Conservation (phyloP, 2,797 vertebrate species). For the Adelosebastes latens region DNA sequence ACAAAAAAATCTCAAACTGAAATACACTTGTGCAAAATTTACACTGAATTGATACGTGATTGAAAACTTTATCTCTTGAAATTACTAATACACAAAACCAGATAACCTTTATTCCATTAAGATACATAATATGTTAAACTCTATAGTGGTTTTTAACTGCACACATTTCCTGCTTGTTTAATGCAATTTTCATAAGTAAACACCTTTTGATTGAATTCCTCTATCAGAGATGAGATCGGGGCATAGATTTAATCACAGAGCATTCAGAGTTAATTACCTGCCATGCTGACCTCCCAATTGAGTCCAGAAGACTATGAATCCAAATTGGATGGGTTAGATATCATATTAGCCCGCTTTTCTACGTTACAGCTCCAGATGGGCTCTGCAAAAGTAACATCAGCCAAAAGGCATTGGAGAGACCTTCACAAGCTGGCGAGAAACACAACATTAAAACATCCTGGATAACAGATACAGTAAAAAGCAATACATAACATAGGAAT, state of each 20-base stretch:
- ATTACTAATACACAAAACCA: background rate
- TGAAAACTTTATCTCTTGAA: background rate
- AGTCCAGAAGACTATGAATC: conserved; percentile 55
- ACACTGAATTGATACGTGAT: background rate
- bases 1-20: background rate
- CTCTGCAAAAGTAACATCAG: conserved; percentile 3
- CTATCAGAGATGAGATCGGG: conserved; percentile 61
- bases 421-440: conserved; percentile 11
- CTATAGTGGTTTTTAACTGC: background rate
- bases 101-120: background rate
- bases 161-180: conserved; percentile 36
- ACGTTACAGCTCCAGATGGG: conserved; percentile 51
- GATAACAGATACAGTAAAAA: background rate
- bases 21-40: background rate
- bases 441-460: background rate
- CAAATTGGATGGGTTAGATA: conserved; percentile 58
- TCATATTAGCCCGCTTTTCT: conserved; percentile 42
- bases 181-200: conserved; percentile 70
- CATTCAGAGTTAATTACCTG: conserved; percentile 76
- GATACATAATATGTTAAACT: background rate
- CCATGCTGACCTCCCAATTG: conserved; percentile 59
- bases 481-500: background rate
- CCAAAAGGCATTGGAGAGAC: conserved; percentile 5
- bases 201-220: conserved; percentile 69
- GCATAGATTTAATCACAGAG: conserved; percentile 71